Base-by-base conservation (phyloP, 1,140 invertebrate genomes). In the Drosophila biarmipes region DNA sequence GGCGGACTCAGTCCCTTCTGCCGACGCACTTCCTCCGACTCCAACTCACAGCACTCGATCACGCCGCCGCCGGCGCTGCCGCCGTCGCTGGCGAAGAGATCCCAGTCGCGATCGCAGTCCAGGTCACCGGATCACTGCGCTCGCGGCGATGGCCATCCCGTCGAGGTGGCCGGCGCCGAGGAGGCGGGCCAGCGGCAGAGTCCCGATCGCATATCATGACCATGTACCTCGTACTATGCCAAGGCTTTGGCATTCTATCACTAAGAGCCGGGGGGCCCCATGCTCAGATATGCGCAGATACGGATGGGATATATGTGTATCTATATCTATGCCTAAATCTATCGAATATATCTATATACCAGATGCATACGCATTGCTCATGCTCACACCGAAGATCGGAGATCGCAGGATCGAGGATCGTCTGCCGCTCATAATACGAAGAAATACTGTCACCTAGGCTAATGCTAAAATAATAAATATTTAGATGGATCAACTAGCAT, bases 141-240 rank as follows among this genome's bases (percentile, higher is more conserved):
- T 6, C 24, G 1, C 0, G 24, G 24, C 3, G 24, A 42, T 19
- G 17, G 7, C 3, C 46, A 49, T 49, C 14, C 15, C 17, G 40
- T 19, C 31, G 61, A 15, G 24, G 49, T 17, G 53, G 58, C 14
- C 37, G 42, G 34, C 24, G 54, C 27, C 15, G 5, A 46, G 37
- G 63, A 67, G 24, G 34, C 55, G 42, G 61, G 55, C 19, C 80
- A 78, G 46, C 37, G 84, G 46, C 84, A 80, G 24, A 86, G 87
- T 3, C 77, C 89, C 14, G 90, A 91, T 71, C 79, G 82, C 66
- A 87, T 91, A 75, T 92, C 91, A 91, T 92, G 91, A 92, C 91
- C 90, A 67, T 90, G 86, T 91, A 75, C 80, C 79, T 86, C 81
- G 71, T 87, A 89, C 59, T 91, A 78, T 86, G 66, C 90, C 59